Percentiles rank a stretch among this genome's conserved stretches.
Conservation (phyloP, 30 jellyfish, hydroid and myxozoan genomes). For the Aurelia sp. region DNA sequence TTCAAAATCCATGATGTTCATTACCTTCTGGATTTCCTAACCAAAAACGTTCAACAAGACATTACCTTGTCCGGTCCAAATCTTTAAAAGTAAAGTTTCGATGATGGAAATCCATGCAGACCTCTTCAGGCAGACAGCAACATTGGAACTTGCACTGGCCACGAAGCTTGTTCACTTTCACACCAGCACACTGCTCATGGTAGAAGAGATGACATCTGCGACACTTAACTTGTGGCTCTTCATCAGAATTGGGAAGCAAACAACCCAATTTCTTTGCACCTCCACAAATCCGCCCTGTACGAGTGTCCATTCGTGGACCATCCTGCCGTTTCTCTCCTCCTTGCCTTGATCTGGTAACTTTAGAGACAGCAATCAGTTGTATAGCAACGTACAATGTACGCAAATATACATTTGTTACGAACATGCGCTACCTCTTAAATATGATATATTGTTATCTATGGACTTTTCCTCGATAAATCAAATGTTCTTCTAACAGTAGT, state of each 20-base stretch:
- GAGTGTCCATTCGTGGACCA: constrained; percentile 5
- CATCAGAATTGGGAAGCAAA: neutral
- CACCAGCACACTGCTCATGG: constrained; percentile 6
- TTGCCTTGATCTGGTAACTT: neutral
- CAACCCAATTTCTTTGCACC: neutral
- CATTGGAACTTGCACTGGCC: neutral
- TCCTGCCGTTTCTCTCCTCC: neutral
- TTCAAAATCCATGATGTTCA: neutral
- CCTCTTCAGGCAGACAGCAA: constrained; percentile 9
- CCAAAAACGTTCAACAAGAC: neutral
- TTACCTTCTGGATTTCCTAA: neutral
- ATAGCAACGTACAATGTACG: too few relatives aligned
- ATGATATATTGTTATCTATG: neutral
- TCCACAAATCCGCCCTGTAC: constrained; percentile 2
- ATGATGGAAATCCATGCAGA: neutral
- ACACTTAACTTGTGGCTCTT: constrained; percentile 5
- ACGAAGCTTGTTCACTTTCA: neutral
- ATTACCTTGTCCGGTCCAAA: neutral
- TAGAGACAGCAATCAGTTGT: neutral
- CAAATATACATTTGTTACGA: neutral
- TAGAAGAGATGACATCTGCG: neutral
- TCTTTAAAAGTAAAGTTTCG: neutral
- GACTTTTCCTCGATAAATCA: neutral
- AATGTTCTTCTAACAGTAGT: neutral
- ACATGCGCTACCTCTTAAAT: neutral